Base-by-base conservation (phyloP, 2,113 vertebrate species). In the Hyperoodon ampullatus region DNA sequence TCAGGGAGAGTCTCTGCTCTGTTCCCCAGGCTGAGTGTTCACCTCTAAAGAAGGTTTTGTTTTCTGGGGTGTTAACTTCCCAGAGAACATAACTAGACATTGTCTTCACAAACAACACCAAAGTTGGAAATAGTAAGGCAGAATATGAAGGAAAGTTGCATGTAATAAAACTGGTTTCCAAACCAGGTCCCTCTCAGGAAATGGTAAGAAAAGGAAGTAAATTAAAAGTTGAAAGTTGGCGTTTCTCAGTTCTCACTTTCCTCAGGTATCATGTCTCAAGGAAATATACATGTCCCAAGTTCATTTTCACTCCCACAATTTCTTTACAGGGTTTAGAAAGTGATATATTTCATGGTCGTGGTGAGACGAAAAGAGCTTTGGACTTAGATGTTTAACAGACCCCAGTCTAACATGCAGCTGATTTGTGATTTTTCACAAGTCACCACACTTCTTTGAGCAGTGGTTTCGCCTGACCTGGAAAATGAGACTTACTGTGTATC, bases 41-140 rank as follows among this genome's bases (percentile, higher is more conserved):
- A 42, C 50, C 21, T 2, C 61, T 50, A 55, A 68, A 68, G 30
- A 60, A 83, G 53, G 33, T n/a, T 78, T 71, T 61, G 80, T 88
- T 94, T 95, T 85, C 50, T 53, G 39, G 16, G 63, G 88, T 81
- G 72, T 95, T 91, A 95, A 24, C 47, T 96, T 94, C 84, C 68
- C 84, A 77, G 94, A 90, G 70, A 96, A 94, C 50, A 84, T 28
- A 72, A 72, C 77, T 35, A 96, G 66, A 88, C 85, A 68, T 6
- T 47, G 21, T 55, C 47, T 95, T 85, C 81, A 90, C 26, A 44
- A 81, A 65, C 42, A 78, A 6, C 80, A 96, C 21, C 58, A 33
- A 13, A 14, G 55, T 6, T 92, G 19, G 63, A 92, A 86, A 96
- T 16, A 95, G 78, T 33, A 75, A 66, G 53, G 39, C 63, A 60